Evolutionary conservation across 2,797 vertebrate species (phyloP).

Genomic region (Platalea minor): DNA sequence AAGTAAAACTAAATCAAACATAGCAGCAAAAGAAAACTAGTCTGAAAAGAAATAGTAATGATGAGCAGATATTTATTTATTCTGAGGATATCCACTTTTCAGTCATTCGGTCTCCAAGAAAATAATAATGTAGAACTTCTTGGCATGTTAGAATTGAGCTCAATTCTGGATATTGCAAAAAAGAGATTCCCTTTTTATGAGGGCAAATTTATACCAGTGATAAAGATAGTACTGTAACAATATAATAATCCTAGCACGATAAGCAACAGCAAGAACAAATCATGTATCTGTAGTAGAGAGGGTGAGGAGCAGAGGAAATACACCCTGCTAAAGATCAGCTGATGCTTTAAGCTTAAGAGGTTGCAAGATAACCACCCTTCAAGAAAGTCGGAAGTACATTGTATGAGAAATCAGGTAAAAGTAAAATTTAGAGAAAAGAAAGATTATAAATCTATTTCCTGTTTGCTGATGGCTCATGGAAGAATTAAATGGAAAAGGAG

Average conservation of each 20-base stretch:
- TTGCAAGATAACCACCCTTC: neutral
- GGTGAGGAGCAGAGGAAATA: neutral
- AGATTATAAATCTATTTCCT: neutral
- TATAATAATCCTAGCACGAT: neutral
- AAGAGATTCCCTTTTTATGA: neutral
- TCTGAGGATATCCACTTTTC: neutral
- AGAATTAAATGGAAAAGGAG: neutral
- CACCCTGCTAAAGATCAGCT: neutral
- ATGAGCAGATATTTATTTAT: neutral
- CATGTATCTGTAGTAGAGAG: accelerated
- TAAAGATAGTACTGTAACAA: neutral
- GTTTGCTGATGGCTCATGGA: neutral
- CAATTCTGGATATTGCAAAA: neutral
- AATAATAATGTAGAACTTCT: neutral
- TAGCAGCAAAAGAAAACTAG: neutral
- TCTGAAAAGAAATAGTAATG: neutral
- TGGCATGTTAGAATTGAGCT: neutral
- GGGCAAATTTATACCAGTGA: neutral
- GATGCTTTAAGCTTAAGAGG: neutral
- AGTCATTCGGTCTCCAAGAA: neutral
- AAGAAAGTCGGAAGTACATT: neutral
- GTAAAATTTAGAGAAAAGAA: neutral
- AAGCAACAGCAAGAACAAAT: neutral
- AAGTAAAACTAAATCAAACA: neutral
- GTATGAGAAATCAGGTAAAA: neutral